phyloP scores from a whole-genome alignment of 2,113 vertebrate genomes.

The Mohoua ochrocephala region DNA sequence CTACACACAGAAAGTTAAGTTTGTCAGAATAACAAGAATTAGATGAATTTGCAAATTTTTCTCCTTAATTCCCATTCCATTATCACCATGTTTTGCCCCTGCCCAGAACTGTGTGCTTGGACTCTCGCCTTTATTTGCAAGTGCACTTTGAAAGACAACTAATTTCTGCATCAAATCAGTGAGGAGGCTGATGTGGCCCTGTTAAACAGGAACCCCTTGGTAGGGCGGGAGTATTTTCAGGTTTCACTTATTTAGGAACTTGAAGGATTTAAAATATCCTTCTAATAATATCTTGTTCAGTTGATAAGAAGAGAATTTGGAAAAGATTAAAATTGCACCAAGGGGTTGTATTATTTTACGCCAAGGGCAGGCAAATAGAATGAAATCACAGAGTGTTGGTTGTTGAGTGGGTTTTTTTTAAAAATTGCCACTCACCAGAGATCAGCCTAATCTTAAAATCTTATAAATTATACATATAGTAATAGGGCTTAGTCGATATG shows the following conservation, averaged over 20 bases:
- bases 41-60: not conserved
- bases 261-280: not conserved
- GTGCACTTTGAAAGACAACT: not conserved
- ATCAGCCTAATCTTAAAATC: not conserved
- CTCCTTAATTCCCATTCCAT: not conserved
- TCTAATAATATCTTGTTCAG: not conserved
- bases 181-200: not conserved
- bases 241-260: not conserved
- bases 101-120: not conserved
- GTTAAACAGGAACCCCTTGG: not conserved
- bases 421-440: not conserved
- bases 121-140: not conserved
- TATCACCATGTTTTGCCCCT: not conserved
- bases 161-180: not conserved
- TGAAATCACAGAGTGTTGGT: not conserved
- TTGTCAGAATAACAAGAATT: not conserved
- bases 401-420: not conserved
- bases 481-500: not conserved
- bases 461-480: constrained; percentile 2
- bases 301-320: not conserved
- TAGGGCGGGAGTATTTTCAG: not conserved
- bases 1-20: not conserved
- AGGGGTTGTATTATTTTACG: not conserved
- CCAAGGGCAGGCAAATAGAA: not conserved
- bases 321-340: not conserved